phyloP scores from a whole-genome alignment of 2,113 vertebrate species.

The Choloepus hoffmanni region DNA sequence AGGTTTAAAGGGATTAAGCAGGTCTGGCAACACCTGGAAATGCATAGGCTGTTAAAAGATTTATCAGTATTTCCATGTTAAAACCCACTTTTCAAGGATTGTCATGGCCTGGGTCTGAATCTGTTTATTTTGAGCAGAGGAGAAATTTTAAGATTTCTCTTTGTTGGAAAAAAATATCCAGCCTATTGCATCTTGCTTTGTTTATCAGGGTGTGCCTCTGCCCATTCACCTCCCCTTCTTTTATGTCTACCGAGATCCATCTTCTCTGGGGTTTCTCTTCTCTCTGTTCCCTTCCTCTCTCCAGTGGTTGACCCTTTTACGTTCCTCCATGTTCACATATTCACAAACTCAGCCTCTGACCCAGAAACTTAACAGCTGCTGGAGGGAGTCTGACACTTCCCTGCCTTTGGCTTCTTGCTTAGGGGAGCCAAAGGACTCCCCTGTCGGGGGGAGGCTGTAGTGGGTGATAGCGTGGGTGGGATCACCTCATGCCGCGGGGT shows the following conservation, averaged over 20 bases:
- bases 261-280: slow-evolving; percentile 43
- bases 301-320: not conserved
- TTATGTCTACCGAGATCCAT: not conserved
- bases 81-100: slow-evolving; percentile 63
- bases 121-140: slow-evolving; percentile 61
- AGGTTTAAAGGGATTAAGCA: slow-evolving; percentile 73
- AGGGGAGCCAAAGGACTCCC: not conserved
- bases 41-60: slow-evolving; percentile 57
- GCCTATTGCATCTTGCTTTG: slow-evolving; percentile 16
- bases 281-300: not conserved
- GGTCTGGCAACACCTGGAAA: slow-evolving; percentile 7
- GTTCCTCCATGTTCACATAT: not conserved
- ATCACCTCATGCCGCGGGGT: not conserved
- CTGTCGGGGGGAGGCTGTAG: not conserved
- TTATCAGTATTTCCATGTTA: slow-evolving; percentile 66
- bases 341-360: not conserved
- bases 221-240: not conserved
- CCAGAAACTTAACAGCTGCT: not conserved
- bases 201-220: not conserved
- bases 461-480: not conserved
- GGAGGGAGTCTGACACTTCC: not conserved
- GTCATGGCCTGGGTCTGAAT: slow-evolving; percentile 41
- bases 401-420: not conserved
- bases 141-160: slow-evolving; percentile 62
- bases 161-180: not conserved